These are phyloP conservation scores for Nymphalis c-album DNA, from an alignment of 2,888 invertebrate species.

Conservation along the genomic window DNA sequence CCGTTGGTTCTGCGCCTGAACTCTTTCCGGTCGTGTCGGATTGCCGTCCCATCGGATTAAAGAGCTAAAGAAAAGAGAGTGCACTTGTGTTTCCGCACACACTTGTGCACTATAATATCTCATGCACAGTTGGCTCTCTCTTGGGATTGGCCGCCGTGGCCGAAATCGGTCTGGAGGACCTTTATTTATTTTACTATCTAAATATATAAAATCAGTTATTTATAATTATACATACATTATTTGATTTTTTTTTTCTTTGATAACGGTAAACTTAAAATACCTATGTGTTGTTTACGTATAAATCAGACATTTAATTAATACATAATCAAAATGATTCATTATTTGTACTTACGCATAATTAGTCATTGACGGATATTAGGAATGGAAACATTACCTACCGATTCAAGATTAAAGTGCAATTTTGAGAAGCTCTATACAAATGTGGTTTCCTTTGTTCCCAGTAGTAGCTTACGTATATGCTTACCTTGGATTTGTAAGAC, in stretches of 20 bases:
- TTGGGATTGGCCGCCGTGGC: too few species aligned
- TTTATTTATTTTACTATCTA: too few species aligned
- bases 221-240: background rate
- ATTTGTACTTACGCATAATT: slow-evolving; percentile 16
- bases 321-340: slow-evolving; percentile 17
- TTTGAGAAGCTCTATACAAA: slow-evolving; percentile 7
- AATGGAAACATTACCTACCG: slow-evolving; percentile 28
- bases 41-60: too few species aligned
- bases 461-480: slow-evolving; percentile 18
- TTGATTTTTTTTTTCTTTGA: background rate
- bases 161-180: too few species aligned
- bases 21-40: too few species aligned
- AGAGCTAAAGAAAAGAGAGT: too few species aligned
- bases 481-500: slow-evolving; percentile 18
- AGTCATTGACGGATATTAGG: slow-evolving; percentile 16
- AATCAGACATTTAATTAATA: slow-evolving; percentile 1
- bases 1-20: too few species aligned
- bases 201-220: too few species aligned
- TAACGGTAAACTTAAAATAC: background rate
- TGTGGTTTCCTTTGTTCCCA: slow-evolving; percentile 17
- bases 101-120: too few species aligned
- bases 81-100: too few species aligned
- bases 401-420: slow-evolving; percentile 5
- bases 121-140: too few species aligned
- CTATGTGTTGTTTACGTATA: slow-evolving; percentile 10